These are phyloP conservation scores for Lophius americanus DNA, from an alignment of 2,797 vertebrate genomes.

Conservation along the genomic window DNA sequence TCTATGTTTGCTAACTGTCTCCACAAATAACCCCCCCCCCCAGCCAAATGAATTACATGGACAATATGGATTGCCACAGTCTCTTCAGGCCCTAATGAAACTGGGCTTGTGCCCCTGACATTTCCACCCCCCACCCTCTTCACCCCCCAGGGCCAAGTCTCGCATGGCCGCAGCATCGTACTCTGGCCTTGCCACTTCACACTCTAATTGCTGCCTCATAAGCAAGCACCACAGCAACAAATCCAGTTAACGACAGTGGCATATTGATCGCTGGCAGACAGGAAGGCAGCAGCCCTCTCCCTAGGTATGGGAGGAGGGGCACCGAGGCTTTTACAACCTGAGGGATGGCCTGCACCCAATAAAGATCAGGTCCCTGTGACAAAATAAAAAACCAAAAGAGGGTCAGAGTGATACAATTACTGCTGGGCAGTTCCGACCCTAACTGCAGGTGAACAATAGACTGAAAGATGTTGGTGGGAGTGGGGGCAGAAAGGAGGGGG, in stretches of 20 bases:
- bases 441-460: conserved; percentile 75
- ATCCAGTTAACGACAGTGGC: conserved; percentile 81
- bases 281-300: conserved; percentile 68
- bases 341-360: conserved; percentile 73
- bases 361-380: conserved; percentile 81
- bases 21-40: conserved; percentile 69
- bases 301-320: conserved; percentile 66
- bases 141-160: conserved; percentile 60
- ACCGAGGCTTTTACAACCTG: conserved; percentile 76
- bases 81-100: conserved; percentile 73
- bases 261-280: conserved; percentile 79
- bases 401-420: conserved; percentile 82
- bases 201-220: conserved; percentile 83
- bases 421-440: conserved; percentile 67
- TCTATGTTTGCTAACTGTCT: conserved; percentile 61
- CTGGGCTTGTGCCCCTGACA: conserved; percentile 69
- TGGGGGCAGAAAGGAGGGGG: conserved; percentile 43
- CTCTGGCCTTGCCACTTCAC: conserved; percentile 73
- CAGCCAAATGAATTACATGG: conserved; percentile 62
- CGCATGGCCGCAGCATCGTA: conserved; percentile 47
- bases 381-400: conserved; percentile 83
- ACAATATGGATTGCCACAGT: conserved; percentile 75
- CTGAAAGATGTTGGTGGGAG: conserved; percentile 42
- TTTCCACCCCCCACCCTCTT: conserved; percentile 50
- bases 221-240: conserved; percentile 81